phyloP scores from a whole-genome alignment of 2,888 invertebrate species.

The Bombylius major region DNA sequence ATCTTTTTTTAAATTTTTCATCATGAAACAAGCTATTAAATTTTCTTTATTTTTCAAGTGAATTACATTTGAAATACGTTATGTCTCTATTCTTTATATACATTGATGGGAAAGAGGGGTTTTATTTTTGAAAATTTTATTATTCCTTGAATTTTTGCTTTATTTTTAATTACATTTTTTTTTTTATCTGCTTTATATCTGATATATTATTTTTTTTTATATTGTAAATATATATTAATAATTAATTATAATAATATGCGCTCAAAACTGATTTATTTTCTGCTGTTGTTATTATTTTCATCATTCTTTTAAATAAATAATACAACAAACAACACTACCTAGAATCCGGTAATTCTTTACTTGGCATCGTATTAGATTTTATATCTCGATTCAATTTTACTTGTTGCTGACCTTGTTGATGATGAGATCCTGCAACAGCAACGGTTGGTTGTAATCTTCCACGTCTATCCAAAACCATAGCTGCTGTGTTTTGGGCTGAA shows the following conservation, averaged over 20 bases:
- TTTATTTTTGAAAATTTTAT: too few species aligned
- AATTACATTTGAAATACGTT: too few species aligned
- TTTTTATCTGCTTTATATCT: too few species aligned
- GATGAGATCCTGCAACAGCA: slow-evolving; percentile 3
- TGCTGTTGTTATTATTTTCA: not conserved
- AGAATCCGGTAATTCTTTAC: slow-evolving; percentile 38
- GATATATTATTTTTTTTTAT: not conserved
- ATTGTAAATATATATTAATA: too few species aligned
- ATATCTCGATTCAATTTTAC: slow-evolving; percentile 26
- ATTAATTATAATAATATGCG: too few species aligned
- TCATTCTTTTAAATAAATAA: not conserved
- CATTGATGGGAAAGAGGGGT: too few species aligned
- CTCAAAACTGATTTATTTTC: not conserved
- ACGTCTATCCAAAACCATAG: slow-evolving; percentile 30
- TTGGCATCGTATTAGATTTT: slow-evolving; percentile 23
- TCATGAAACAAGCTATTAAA: too few species aligned
- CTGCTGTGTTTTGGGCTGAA: slow-evolving; percentile 18
- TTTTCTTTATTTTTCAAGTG: too few species aligned
- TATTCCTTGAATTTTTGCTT: too few species aligned
- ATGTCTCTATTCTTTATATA: too few species aligned
- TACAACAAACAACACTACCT: slow-evolving; percentile 33
- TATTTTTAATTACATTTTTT: too few species aligned
- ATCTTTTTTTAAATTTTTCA: too few species aligned
- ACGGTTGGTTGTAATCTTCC: slow-evolving; percentile 29
- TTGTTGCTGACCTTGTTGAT: slow-evolving; percentile 25